Conservation (phyloP, 2,888 invertebrate genomes). For the Leptopilina syphax region DNA sequence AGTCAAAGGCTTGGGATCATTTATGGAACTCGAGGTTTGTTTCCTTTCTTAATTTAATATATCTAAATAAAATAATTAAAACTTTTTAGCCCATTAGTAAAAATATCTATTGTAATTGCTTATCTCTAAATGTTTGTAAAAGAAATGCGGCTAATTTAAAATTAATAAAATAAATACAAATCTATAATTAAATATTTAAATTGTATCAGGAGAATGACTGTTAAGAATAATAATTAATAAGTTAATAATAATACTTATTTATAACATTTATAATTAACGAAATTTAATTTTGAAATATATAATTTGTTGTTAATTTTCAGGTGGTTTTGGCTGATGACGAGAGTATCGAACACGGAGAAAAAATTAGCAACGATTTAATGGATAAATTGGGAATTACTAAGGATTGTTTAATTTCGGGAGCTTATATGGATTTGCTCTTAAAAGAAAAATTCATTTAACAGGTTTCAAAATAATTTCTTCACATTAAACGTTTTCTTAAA, state of each 20-base stretch:
- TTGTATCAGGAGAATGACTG: too few relatives aligned
- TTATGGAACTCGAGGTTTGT: constrained; percentile 90
- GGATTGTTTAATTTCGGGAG: constrained; percentile 83
- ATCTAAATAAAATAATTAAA: not conserved
- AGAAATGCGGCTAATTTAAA: too few relatives aligned
- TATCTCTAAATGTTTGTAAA: too few relatives aligned
- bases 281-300: constrained; percentile 27
- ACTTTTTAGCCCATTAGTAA: too few relatives aligned
- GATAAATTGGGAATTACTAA: constrained; percentile 81
- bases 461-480: too few relatives aligned
- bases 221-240: too few relatives aligned
- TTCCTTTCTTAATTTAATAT: not conserved
- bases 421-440: constrained; percentile 86
- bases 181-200: too few relatives aligned
- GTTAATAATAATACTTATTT: too few relatives aligned
- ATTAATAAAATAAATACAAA: too few relatives aligned
- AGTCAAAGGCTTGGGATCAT: constrained; percentile 88
- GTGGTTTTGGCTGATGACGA: constrained; percentile 84
- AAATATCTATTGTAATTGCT: too few relatives aligned
- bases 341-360: constrained; percentile 83
- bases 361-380: constrained; percentile 85
- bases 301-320: constrained; percentile 72
- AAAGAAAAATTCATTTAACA: constrained; percentile 30
- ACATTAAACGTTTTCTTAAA: too few relatives aligned
- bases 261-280: too few relatives aligned